These are phyloP conservation scores for Caretta caretta DNA, from an alignment of 2,113 vertebrate species.

Conservation along the genomic window DNA sequence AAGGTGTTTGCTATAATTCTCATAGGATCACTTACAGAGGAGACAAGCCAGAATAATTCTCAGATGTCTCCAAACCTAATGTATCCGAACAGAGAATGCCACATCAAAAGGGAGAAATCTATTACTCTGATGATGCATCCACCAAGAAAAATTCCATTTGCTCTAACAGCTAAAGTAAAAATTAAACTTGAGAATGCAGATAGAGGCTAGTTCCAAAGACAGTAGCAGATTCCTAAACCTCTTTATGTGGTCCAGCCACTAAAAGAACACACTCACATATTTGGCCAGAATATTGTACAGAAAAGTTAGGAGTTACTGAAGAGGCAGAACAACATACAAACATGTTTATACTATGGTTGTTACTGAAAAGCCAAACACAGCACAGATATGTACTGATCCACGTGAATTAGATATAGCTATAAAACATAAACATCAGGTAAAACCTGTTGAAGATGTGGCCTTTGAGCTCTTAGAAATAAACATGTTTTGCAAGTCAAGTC, in stretches of 20 bases:
- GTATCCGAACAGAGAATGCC: not conserved
- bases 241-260: not conserved
- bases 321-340: not conserved
- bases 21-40: not conserved
- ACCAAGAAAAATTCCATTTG: conserved; percentile 9
- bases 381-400: not conserved
- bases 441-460: not conserved
- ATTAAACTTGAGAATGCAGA: not conserved
- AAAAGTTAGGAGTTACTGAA: not conserved
- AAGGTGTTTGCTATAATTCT: conserved; percentile 9
- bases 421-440: not conserved
- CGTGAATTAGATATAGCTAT: not conserved
- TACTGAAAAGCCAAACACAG: not conserved
- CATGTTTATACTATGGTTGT: not conserved
- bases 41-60: conserved; percentile 17
- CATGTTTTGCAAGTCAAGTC: not conserved
- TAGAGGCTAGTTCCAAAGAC: not conserved
- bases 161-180: not conserved
- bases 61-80: not conserved
- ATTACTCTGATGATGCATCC: not conserved
- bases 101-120: conserved; percentile 27
- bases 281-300: not conserved
- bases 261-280: not conserved
- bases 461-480: not conserved
- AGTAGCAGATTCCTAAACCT: conserved; percentile 17